phyloP scores from a whole-genome alignment of 2,797 vertebrate species.

The Catharus ustulatus region DNA sequence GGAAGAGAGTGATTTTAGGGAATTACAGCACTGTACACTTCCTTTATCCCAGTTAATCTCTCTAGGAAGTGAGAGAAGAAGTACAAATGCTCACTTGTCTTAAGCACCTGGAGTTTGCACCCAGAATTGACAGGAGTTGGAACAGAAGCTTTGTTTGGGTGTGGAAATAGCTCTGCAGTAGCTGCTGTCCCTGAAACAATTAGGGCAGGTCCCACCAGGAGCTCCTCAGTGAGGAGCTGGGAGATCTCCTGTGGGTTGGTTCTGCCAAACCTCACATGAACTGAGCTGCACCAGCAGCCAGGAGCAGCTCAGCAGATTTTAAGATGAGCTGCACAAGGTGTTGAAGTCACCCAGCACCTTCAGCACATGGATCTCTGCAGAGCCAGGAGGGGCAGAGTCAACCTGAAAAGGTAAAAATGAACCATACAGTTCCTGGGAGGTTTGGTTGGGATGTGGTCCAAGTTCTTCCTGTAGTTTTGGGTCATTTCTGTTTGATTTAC shows the following conservation, averaged over 20 bases:
- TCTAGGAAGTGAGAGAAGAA: background rate
- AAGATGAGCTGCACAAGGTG: background rate
- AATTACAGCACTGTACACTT: background rate
- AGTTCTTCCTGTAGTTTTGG: background rate
- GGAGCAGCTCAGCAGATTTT: background rate
- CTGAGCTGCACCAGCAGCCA: background rate
- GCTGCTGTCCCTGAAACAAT: background rate
- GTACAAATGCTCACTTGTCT: background rate
- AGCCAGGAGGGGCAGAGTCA: background rate
- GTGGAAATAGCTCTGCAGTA: background rate
- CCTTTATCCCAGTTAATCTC: background rate
- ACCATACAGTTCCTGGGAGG: background rate
- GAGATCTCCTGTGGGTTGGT: background rate
- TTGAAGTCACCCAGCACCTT: slow-evolving; percentile 3
- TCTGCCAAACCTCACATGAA: background rate
- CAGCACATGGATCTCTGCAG: background rate
- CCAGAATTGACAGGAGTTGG: background rate
- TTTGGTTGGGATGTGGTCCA: background rate
- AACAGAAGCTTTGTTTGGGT: background rate
- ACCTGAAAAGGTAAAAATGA: background rate
- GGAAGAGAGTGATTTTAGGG: background rate
- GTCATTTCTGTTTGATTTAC: background rate
- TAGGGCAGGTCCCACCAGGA: background rate
- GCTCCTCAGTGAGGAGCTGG: background rate
- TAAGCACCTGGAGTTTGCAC: background rate